These are phyloP conservation scores for Athalia cordata DNA, from an alignment of 2,888 invertebrate species.

Conservation along the genomic window DNA sequence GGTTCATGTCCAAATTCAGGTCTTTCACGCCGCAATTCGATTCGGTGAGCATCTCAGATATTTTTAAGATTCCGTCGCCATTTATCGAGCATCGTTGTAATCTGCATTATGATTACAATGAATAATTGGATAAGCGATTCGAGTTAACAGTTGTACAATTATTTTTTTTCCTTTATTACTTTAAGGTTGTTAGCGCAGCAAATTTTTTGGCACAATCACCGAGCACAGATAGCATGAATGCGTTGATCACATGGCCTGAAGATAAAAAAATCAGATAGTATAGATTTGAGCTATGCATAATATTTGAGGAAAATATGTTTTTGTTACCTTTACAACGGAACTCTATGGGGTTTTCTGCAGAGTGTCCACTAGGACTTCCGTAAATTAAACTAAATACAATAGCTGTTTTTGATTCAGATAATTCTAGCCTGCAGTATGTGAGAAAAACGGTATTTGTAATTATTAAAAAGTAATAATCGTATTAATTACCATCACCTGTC, in stretches of 20 bases:
- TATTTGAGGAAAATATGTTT: background rate
- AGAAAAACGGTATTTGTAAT: background rate
- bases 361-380: constrained; percentile 1
- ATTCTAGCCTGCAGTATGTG: background rate
- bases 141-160: background rate
- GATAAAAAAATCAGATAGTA: background rate
- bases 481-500: background rate
- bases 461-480: background rate
- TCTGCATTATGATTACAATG: constrained; percentile 52
- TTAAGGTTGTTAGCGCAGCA: constrained; percentile 19
- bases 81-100: constrained; percentile 66
- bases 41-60: constrained; percentile 60
- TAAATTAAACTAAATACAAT: constrained; percentile 19
- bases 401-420: background rate
- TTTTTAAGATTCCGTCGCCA: constrained; percentile 61
- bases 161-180: background rate
- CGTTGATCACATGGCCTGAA: constrained; percentile 27
- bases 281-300: background rate
- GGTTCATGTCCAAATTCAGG: constrained; percentile 69
- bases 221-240: constrained; percentile 10
- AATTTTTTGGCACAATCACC: constrained; percentile 22
- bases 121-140: background rate
- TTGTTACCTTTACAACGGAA: constrained; percentile 13
- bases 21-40: constrained; percentile 60
- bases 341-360: background rate